phyloP scores from a whole-genome alignment of 2,113 vertebrate species.

The Muntiacus reevesi region DNA sequence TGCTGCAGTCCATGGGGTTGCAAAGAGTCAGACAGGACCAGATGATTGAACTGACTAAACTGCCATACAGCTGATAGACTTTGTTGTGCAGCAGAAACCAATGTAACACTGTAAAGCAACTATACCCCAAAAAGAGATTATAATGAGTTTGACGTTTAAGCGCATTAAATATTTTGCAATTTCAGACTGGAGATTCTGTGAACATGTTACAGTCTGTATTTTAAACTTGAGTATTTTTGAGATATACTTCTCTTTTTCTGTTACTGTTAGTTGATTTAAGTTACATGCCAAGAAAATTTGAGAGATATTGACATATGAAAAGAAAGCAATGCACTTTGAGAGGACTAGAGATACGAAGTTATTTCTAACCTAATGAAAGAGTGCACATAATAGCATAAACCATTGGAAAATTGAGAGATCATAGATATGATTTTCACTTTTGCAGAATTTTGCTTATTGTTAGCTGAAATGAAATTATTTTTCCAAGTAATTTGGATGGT shows the following conservation, averaged over 20 bases:
- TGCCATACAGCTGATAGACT: not conserved
- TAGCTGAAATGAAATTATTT: not conserved
- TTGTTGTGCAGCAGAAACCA: not conserved
- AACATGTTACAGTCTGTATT: not conserved
- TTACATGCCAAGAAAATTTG: not conserved
- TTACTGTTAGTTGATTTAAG: not conserved
- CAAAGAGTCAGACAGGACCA: not conserved
- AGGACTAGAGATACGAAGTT: not conserved
- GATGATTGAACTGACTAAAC: not conserved
- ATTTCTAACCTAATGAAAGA: not conserved
- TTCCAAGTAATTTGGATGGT: not conserved
- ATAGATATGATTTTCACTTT: not conserved
- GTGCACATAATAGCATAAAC: not conserved
- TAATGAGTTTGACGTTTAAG: not conserved
- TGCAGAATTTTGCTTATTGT: not conserved
- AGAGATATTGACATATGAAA: not conserved
- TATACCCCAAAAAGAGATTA: not conserved
- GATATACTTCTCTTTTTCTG: not conserved
- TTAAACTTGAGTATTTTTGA: not conserved
- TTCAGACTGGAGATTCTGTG: not conserved
- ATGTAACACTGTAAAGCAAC: not conserved
- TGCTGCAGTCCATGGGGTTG: not conserved
- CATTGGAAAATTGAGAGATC: not conserved
- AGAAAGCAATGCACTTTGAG: not conserved
- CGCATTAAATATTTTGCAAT: not conserved